These are phyloP conservation scores for Actinia tenebrosa DNA, from an alignment of 64 coral and sea anemone species.

Conservation along the genomic window DNA sequence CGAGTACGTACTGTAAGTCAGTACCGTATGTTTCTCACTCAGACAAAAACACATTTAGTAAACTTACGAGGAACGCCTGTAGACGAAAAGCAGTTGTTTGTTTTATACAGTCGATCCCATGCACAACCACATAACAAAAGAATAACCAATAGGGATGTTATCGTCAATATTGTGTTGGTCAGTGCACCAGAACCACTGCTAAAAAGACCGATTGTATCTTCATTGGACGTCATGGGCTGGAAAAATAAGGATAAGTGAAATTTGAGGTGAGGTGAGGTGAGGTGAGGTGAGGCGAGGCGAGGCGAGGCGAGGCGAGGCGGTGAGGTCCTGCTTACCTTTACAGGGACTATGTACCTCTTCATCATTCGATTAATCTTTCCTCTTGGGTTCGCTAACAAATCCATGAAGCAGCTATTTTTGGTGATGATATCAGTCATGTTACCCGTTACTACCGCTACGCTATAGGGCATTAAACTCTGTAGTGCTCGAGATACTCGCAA, in stretches of 20 bases:
- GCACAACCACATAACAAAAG: background rate
- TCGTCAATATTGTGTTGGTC: background rate
- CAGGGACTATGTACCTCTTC: conserved; percentile 38
- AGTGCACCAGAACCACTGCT: background rate
- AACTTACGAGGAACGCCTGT: background rate
- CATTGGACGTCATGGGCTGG: background rate
- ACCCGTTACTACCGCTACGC: conserved; percentile 11
- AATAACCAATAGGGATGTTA: background rate
- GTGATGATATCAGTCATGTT: conserved; percentile 6
- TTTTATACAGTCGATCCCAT: background rate
- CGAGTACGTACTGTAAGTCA: too few species aligned
- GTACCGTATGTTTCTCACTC: too few species aligned
- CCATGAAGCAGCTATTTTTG: conserved; percentile 17
- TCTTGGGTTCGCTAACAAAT: background rate
- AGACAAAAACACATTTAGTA: too few species aligned
- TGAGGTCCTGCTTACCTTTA: conserved; percentile 15
- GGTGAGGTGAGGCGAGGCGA: background rate
- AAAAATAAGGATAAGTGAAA: too few species aligned
- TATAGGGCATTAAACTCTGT: background rate
- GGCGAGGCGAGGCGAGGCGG: too few species aligned
- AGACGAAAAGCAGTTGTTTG: background rate
- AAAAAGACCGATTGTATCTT: background rate
- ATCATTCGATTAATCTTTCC: conserved; percentile 12
- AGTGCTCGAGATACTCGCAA: conserved; percentile 16
- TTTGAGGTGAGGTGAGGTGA: conserved; percentile 11